phyloP scores from a whole-genome alignment of 2,113 vertebrate species.

The Poeciliopsis prolifica region DNA sequence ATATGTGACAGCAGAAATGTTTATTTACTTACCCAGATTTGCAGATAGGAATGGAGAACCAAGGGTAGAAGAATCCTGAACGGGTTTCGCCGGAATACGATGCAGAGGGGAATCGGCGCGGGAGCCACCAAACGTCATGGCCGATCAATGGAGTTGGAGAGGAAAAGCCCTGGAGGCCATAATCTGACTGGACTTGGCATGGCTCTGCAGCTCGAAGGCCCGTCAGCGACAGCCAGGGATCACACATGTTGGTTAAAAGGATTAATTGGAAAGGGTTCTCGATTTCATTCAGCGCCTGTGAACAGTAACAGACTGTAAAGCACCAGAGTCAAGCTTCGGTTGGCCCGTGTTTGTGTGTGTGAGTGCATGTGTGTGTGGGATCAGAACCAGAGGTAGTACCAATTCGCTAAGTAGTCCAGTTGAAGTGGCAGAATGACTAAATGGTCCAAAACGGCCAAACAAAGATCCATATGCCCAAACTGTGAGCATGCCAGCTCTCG shows the following conservation, averaged over 20 bases:
- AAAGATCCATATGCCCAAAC: slow-evolving; percentile 78
- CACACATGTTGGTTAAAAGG: slow-evolving; percentile 76
- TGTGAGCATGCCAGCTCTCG: slow-evolving; percentile 66
- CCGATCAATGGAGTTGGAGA: slow-evolving; percentile 39
- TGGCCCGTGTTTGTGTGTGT: slow-evolving; percentile 15
- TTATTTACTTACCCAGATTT: not conserved
- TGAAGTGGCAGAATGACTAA: slow-evolving; percentile 78
- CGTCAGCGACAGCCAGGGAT: slow-evolving; percentile 56
- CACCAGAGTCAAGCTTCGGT: slow-evolving; percentile 63
- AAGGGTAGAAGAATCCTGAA: slow-evolving; percentile 1
- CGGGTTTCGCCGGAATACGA: slow-evolving; percentile 10
- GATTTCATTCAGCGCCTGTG: slow-evolving; percentile 70
- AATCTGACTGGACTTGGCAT: slow-evolving; percentile 61
- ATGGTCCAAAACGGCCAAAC: slow-evolving; percentile 76
- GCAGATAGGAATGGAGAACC: not conserved
- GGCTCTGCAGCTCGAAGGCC: slow-evolving; percentile 38
- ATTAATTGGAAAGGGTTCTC: slow-evolving; percentile 73
- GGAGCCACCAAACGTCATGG: slow-evolving; percentile 8
- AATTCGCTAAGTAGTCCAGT: slow-evolving; percentile 78
- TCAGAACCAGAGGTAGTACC: slow-evolving; percentile 67
- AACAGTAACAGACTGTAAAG: slow-evolving; percentile 72
- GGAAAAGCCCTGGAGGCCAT: slow-evolving; percentile 50
- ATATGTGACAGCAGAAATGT: not conserved
- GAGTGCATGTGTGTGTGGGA: slow-evolving; percentile 5
- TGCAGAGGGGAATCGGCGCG: slow-evolving; percentile 29